A percentile compares a stretch with the other conserved stretches of the same genome.
Conservation (phyloP, 2,113 vertebrate species). For the Sakesphorus luctuosus region DNA sequence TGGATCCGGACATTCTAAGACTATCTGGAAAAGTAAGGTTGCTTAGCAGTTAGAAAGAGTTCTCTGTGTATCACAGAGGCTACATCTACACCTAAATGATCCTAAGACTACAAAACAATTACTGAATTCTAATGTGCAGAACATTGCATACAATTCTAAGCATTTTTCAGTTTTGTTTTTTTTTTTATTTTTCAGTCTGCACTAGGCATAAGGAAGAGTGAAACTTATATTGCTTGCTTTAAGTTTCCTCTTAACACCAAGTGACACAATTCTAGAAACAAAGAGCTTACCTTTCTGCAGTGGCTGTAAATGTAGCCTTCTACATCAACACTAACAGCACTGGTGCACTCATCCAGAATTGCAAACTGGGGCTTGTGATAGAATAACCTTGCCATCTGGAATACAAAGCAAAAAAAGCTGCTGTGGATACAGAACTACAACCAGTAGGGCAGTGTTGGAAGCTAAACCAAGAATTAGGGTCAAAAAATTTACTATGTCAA, state of each 20-base stretch:
- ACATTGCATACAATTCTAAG: background rate
- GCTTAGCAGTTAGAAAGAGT: background rate
- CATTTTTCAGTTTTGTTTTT: background rate
- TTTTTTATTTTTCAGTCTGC: background rate
- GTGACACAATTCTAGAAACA: background rate
- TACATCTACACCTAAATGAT: background rate
- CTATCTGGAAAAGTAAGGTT: background rate
- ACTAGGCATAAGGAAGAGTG: background rate
- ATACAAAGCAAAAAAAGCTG: conserved; percentile 36
- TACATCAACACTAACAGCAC: conserved; percentile 96
- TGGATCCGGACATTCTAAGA: background rate
- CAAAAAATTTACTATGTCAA: background rate
- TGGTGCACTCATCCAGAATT: conserved; percentile 98
- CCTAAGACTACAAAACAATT: background rate
- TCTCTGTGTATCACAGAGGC: background rate
- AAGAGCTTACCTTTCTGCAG: conserved; percentile 86
- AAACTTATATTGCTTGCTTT: background rate
- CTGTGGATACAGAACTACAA: background rate
- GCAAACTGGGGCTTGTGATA: conserved; percentile 99
- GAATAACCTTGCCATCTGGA: conserved; percentile 95
- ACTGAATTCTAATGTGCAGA: background rate
- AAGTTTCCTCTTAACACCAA: background rate
- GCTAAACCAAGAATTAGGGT: background rate
- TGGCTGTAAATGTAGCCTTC: conserved; percentile 97
- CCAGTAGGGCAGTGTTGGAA: background rate